Base-by-base conservation (phyloP, 2,797 vertebrate species). In the Enteromius thamalakanensis region DNA sequence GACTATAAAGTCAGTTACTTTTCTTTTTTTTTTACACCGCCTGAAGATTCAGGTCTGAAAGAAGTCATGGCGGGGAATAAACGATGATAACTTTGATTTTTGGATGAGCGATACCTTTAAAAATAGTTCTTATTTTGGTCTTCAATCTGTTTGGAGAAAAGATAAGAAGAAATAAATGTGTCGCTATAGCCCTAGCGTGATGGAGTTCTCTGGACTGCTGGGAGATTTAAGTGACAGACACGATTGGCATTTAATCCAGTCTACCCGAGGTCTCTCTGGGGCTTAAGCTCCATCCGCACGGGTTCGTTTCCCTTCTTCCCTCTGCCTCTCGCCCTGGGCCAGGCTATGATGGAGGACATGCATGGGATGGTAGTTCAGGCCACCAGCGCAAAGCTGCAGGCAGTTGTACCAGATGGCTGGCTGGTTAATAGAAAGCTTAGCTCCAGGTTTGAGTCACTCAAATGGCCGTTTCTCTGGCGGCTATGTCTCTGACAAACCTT, bases 221-320 rank as follows among this genome's bases (percentile, higher is more conserved):
- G 51, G 45, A 86, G 85, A 88, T 84, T 84, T 82, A 84, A 82
- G 70, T 72, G 78, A 88, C 58, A 62, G 77, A 88, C 80, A 84
- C 64, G 69, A 88, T 82, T 88, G 87, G 70, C 76, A 76, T 80
- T 85, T 83, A 88, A 84, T 84, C 82, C 76, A 82, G 84, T 86
- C 76, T 68, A 69, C 69, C 76, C 6, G 37, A 69, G 77, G 77
- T 55, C 70, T 81, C 82, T 81, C 67, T 21, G 71, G 80, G 67
- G 82, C 8, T 82, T 82, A 84, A 81, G 75, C 84, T 42, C 79
- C 82, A 84, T 82, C 64, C 51, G 14, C 34, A 74, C 21, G 60
- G 32, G 53, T 81, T 67, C n/a, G 23, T 62, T 82, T 76, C 34
- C 47, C 71, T 82, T 26, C 68, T 74, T 72, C 49, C 42, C 47